Evolutionary conservation across 2,113 vertebrate species (phyloP), one percentile per base, ranked within the genome.

Genomic region (Rhinoderma darwinii): DNA sequence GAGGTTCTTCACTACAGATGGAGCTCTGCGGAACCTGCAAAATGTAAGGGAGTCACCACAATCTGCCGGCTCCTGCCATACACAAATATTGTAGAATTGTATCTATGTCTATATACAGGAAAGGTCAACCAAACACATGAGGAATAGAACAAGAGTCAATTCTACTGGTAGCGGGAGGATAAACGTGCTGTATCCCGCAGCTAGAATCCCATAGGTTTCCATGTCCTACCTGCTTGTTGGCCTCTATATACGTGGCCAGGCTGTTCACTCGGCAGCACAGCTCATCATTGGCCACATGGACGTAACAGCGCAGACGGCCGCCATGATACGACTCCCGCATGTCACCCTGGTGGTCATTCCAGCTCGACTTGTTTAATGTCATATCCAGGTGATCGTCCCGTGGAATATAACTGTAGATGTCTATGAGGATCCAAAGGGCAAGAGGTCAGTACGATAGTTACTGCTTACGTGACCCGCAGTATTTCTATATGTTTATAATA

Each of bases 221-320:
- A 56, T 56, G 20, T 56, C 17, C 96, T 96, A 99, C 98, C 96
- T 97, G 95, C 85, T 96, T 93, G 91, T 99, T 99, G 56, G 97
- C 97, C 89, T 99, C 98, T 79, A 99, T 97, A 88, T 98, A 99
- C 56, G 96, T 94, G 9, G 96, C 96, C 12, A 99, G 92, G 4
- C 96, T 99, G 90, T 96, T 99, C 87, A 98, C 97, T 39, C 98
- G 95, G 92, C 90, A 99, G 91, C 98, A 99, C 73, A 98, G 91
- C 17, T 97, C 96, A 56, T 96, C 95, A 78, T 96, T 96, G 95
- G 98, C 96, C 83, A 99, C 94, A 88, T 99, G 97, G 82, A 98
- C 96, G 1, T 98, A 99, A 91, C 98, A 99, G 89, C 97, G 96
- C 51, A 99, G 93, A 89, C 93, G 95, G 56, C 96, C 94, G 32